Base-by-base conservation (phyloP, 2,113 vertebrate species). In the Solea solea region DNA sequence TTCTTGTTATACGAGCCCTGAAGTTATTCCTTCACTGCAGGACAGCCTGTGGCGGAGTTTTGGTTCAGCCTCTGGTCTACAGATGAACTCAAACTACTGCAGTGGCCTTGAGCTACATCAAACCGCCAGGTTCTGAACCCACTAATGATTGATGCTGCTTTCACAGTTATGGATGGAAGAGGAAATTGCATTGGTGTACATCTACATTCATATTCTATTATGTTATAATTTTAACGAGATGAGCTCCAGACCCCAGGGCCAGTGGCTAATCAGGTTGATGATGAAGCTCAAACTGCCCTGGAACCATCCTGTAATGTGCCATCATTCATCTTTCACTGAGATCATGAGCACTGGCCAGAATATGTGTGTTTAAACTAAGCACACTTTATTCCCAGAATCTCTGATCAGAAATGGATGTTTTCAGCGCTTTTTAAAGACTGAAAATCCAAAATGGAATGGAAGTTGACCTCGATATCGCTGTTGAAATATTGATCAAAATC, bases 181-280 rank as follows among this genome's bases (percentile, higher is more conserved):
- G 81, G 83, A 88, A 83, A 85, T 85, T 85, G 74, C 74, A 45
- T 74, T 50, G 64, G 64, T 80, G 60, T 66, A 39, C 40, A 7
- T 70, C 69, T 50, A 74, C 80, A 83, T 88, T 74, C 65, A 83
- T 83, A 85, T 76, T 88, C 72, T 74, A 85, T 85, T 74, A 76
- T 73, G 66, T 83, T 68, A 78, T 83, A 78, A 85, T 81, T 88
- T 85, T 83, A 83, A 83, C 45, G 14, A 74, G 83, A 84, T 81
- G 78, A 80, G 81, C 75, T 71, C 49, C 48, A 74, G 83, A 81
- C 78, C 81, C 84, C 15, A 44, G 56, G 64, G 78, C 73, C 72
- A 59, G 52, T 76, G 61, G 75, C 73, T 86, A 81, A 86, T 84
- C 75, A 83, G 55, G 66, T 72, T 15, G 8, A 72, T 88, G 83